Percentiles rank a stretch among this genome's conserved stretches.
These are phyloP conservation scores for Aulostomus chinensis DNA, from an alignment of 2,797 vertebrate species.

Conservation along the genomic window DNA sequence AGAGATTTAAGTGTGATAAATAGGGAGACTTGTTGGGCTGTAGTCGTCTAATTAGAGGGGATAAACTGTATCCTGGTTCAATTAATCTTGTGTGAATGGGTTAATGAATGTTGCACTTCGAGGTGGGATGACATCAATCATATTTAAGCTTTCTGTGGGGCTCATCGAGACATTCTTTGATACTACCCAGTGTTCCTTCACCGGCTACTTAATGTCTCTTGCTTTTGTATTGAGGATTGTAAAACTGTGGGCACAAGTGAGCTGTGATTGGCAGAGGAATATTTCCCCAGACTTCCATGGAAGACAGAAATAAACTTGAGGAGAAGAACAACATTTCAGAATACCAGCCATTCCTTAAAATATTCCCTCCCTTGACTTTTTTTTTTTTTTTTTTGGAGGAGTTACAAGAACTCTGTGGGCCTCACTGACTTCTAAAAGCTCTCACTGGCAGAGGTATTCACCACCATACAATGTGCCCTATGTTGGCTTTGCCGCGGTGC, in stretches of 20 bases:
- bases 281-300: slow-evolving; percentile 35
- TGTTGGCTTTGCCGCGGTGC: slow-evolving; percentile 42
- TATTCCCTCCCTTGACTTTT: slow-evolving; percentile 62
- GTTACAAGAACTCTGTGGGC: slow-evolving; percentile 47
- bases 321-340: slow-evolving; percentile 70
- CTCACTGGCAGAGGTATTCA: slow-evolving; percentile 37
- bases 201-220: slow-evolving; percentile 1
- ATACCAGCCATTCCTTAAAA: slow-evolving; percentile 76
- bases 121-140: slow-evolving; percentile 40
- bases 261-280: slow-evolving; percentile 51
- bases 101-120: slow-evolving; percentile 30
- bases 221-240: slow-evolving; percentile 16
- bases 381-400: slow-evolving; percentile 15
- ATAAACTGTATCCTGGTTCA: slow-evolving; percentile 25
- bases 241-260: slow-evolving; percentile 26
- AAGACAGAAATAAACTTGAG: slow-evolving; percentile 69
- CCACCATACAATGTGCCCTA: slow-evolving; percentile 58
- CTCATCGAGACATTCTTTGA: background rate
- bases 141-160: slow-evolving; percentile 6
- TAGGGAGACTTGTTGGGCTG: slow-evolving; percentile 8
- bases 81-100: slow-evolving; percentile 35
- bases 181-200: background rate
- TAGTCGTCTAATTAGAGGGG: slow-evolving; percentile 36
- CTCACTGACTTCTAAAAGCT: slow-evolving; percentile 36
- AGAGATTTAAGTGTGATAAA: slow-evolving; percentile 38